phyloP scores from a whole-genome alignment of 2,797 vertebrate species.

The Sardinella longiceps region DNA sequence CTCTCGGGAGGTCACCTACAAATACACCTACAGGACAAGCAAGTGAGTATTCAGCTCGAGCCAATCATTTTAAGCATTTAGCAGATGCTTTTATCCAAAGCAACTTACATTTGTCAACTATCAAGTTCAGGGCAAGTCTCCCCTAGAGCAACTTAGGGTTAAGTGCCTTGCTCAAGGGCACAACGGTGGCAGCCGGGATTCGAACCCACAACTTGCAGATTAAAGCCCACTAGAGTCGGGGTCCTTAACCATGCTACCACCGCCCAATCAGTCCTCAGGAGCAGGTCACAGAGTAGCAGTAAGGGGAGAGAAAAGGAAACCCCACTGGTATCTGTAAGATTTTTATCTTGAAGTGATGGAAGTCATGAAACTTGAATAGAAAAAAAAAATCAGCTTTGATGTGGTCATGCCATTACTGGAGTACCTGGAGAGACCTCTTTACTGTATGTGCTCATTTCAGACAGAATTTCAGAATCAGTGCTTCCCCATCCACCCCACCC shows the following conservation, averaged over 20 bases:
- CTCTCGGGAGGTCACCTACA: conserved; percentile 97
- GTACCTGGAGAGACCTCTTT: neutral
- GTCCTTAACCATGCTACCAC: too few species aligned
- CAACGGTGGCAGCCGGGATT: too few species aligned
- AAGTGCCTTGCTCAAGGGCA: too few species aligned
- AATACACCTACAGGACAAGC: conserved; percentile 97
- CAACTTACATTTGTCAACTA: too few species aligned
- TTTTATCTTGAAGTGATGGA: neutral
- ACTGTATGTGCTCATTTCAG: neutral
- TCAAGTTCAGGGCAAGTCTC: too few species aligned
- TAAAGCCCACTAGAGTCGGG: too few species aligned
- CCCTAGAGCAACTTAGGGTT: too few species aligned
- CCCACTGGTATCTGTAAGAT: neutral
- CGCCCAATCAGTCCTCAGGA: neutral
- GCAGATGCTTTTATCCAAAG: too few species aligned
- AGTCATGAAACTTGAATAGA: neutral
- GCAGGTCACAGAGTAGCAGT: neutral
- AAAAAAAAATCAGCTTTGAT: neutral
- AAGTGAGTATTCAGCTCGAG: conserved; percentile 79
- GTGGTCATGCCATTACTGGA: neutral
- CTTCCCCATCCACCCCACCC: too few species aligned
- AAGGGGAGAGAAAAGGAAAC: neutral
- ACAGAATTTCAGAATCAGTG: neutral
- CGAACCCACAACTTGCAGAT: too few species aligned
- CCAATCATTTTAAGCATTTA: too few species aligned